Evolutionary conservation across 2,797 vertebrate species (phyloP), one percentile per base, ranked within the genome.

Genomic region (Gila robusta): DNA sequence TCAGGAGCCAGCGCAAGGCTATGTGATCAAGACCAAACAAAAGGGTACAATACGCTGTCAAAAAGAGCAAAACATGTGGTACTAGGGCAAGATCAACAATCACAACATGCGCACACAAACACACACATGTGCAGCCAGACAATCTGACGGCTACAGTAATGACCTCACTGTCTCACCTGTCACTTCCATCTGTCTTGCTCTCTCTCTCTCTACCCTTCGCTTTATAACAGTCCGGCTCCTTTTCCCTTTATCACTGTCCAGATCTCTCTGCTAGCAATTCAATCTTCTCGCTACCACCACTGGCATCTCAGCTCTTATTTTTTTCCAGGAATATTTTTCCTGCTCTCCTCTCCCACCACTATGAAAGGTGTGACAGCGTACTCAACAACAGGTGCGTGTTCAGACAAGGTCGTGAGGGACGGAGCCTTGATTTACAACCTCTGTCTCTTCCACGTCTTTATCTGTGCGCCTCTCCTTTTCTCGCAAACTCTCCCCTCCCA

Each of bases 381-480:
- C 81, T 87, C 77, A 62, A 66, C 76, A 81, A 85, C 82, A 82
- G 66, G 81, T 87, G 52, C 64, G 21, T 77, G 74, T 44, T 10
- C 86, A 71, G 79, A 80, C 79, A 88, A 90, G 89, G 89, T 89
- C 89, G 19, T 71, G 77, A 86, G 70, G 82, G 88, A 89, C 88
- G 23, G n/a, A 79, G 41, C 44, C 80, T 86, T 89, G 88, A 90
- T 90, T 90, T 89, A 90, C 88, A 89, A 81, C 88, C 79, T 56
- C 82, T 79, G 71, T 82, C 87, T 84, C 32, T 82, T 76, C 79
- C 69, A 52, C 69, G 23, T 85, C 87, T 87, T 78, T 76, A 82
- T 88, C 84, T 82, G 77, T 10, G 39, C 4, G 4, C 44, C 26
- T 72, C 49, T 41, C 59, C 41, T 73, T 62, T 41, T 79, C 76